phyloP scores from a whole-genome alignment of 2,797 vertebrate genomes.

The Chaetophractus vellerosus region DNA sequence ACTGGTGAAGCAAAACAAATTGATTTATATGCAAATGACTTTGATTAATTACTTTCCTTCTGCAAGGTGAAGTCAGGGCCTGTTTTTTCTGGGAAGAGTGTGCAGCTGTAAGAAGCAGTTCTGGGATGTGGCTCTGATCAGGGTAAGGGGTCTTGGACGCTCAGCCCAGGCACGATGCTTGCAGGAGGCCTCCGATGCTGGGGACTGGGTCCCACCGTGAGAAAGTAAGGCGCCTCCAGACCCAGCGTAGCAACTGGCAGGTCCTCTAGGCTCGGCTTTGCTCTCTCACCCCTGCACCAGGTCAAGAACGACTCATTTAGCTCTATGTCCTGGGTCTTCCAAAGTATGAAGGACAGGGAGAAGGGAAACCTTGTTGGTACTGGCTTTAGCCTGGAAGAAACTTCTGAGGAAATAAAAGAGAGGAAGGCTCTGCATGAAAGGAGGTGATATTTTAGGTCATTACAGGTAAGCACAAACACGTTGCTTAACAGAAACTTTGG shows the following conservation, averaged over 20 bases:
- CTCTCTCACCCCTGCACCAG: not conserved
- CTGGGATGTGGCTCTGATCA: not conserved
- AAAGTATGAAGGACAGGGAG: not conserved
- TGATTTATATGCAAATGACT: not conserved
- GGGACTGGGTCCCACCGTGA: not conserved
- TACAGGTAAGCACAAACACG: not conserved
- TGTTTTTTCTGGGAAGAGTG: not conserved
- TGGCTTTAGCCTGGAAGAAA: not conserved
- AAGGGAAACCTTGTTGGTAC: not conserved
- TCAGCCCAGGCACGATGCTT: accelerated
- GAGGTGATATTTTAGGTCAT: not conserved
- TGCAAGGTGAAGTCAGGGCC: not conserved
- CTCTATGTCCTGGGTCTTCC: not conserved
- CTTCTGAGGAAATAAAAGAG: not conserved
- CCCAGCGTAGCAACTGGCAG: not conserved
- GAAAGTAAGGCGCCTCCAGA: not conserved
- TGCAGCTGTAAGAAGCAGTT: not conserved
- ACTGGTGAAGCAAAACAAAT: not conserved
- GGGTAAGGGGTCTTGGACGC: not conserved
- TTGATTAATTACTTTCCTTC: not conserved
- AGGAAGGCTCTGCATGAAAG: not conserved
- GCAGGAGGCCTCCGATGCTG: not conserved
- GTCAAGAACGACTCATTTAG: not conserved
- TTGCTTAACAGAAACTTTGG: not conserved
- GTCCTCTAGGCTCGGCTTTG: not conserved